Evolutionary conservation across 2,888 invertebrate species (phyloP).

Genomic region (Andrena praecox): DNA sequence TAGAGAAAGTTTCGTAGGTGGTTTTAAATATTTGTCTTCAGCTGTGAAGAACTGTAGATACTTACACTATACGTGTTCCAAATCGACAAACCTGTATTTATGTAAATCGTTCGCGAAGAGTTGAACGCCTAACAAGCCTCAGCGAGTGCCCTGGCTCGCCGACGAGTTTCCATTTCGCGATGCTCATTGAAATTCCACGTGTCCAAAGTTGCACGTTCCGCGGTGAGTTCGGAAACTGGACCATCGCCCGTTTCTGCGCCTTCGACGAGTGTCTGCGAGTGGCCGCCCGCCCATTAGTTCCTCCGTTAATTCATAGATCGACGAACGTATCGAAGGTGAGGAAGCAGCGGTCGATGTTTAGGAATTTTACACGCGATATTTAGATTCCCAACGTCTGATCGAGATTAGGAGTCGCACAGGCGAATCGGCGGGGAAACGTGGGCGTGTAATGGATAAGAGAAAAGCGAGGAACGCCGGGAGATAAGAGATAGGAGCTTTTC

Average conservation of each 20-base stretch:
- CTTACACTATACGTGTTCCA: neutral
- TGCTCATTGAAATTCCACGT: conserved; percentile 51
- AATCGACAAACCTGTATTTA: neutral
- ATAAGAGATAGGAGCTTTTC: conserved; percentile 74
- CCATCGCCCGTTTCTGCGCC: conserved; percentile 14
- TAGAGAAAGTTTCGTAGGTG: too few species aligned
- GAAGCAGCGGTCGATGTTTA: neutral
- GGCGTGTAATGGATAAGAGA: conserved; percentile 71
- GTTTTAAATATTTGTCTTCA: too few species aligned
- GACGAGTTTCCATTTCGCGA: conserved; percentile 40
- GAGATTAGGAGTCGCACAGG: conserved; percentile 1
- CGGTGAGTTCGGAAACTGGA: conserved; percentile 38
- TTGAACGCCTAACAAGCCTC: conserved; percentile 27
- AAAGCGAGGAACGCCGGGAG: conserved; percentile 75
- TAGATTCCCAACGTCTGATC: neutral
- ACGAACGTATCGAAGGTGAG: conserved; percentile 75
- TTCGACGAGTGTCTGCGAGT: conserved; percentile 5
- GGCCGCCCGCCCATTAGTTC: conserved; percentile 74
- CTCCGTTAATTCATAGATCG: conserved; percentile 81
- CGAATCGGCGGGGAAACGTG: conserved; percentile 63
- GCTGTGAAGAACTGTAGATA: too few species aligned
- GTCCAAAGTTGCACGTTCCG: conserved; percentile 36
- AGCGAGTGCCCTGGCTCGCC: neutral
- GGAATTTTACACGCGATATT: neutral
- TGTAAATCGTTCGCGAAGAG: conserved; percentile 26